Evolutionary conservation across 2,888 invertebrate species (phyloP).

Genomic region (Alentia gelatinosa): DNA sequence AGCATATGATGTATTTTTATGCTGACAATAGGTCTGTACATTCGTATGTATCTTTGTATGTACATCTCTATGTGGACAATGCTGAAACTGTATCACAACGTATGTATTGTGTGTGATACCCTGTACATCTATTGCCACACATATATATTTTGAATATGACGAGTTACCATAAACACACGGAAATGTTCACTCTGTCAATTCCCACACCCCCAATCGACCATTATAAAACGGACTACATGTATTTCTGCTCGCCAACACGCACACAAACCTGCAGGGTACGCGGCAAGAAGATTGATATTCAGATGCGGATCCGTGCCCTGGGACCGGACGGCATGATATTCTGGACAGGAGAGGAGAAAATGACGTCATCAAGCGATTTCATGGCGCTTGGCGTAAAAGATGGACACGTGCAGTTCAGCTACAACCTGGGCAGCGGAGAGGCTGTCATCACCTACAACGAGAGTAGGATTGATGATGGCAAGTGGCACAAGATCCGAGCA

Average conservation of each 20-base stretch:
- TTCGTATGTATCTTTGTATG: too few species aligned
- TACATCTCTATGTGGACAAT: too few species aligned
- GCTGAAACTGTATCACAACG: too few species aligned
- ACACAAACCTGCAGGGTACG: constrained; percentile 54
- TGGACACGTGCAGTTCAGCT: constrained; percentile 85
- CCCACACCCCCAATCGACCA: too few species aligned
- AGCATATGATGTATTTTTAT: too few species aligned
- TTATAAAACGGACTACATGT: too few species aligned
- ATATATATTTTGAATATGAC: too few species aligned
- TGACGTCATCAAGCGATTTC: constrained; percentile 84
- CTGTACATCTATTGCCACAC: too few species aligned
- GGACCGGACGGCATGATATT: constrained; percentile 88
- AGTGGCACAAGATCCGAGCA: constrained; percentile 90
- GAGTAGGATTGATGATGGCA: constrained; percentile 92
- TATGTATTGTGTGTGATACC: too few species aligned
- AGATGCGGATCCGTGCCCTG: constrained; percentile 90
- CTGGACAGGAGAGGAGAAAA: constrained; percentile 89
- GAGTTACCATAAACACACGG: too few species aligned
- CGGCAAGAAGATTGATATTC: constrained; percentile 85
- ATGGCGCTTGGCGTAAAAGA: constrained; percentile 91
- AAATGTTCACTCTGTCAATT: too few species aligned
- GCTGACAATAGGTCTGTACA: too few species aligned
- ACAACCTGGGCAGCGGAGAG: constrained; percentile 92
- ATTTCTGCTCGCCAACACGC: not conserved
- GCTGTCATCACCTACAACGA: constrained; percentile 91